A percentile compares a stretch with the other conserved stretches of the same genome.
phyloP scores from a whole-genome alignment of 2,888 invertebrate species.

The Linyphia triangularis region DNA sequence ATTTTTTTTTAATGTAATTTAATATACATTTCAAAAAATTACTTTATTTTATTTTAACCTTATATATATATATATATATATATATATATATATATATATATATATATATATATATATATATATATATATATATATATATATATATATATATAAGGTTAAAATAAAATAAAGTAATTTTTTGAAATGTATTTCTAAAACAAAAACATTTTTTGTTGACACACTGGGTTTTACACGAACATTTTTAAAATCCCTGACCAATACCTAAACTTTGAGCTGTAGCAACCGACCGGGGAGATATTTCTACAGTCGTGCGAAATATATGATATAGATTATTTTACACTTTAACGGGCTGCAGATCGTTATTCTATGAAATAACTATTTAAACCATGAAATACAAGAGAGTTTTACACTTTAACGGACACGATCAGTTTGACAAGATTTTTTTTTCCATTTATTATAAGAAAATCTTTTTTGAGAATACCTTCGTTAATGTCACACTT shows the following conservation, averaged over 20 bases:
- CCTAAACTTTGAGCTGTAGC: conserved; percentile 69
- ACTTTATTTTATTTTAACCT: neutral
- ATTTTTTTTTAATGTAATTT: neutral
- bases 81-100: too few relatives aligned
- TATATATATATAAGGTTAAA: too few relatives aligned
- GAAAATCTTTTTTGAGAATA: too few relatives aligned
- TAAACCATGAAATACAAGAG: conserved; percentile 21
- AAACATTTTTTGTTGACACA: conserved; percentile 63
- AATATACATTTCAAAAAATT: neutral
- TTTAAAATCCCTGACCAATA: conserved; percentile 63
- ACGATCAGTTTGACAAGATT: conserved; percentile 68
- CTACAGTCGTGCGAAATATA: too few relatives aligned
- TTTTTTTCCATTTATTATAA: too few relatives aligned
- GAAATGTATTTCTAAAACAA: too few relatives aligned
- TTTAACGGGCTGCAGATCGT: too few relatives aligned
- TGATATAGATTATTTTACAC: too few relatives aligned
- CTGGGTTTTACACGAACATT: conserved; percentile 65
- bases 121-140: neutral
- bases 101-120: neutral
- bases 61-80: too few relatives aligned
- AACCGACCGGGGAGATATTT: conserved; percentile 64
- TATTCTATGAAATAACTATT: neutral
- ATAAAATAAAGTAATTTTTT: neutral
- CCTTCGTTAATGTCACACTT: too few relatives aligned
- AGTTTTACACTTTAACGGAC: conserved; percentile 72